These are phyloP conservation scores for Campylomormyrus numenius DNA, from an alignment of 2,113 vertebrate genomes.

Conservation along the genomic window DNA sequence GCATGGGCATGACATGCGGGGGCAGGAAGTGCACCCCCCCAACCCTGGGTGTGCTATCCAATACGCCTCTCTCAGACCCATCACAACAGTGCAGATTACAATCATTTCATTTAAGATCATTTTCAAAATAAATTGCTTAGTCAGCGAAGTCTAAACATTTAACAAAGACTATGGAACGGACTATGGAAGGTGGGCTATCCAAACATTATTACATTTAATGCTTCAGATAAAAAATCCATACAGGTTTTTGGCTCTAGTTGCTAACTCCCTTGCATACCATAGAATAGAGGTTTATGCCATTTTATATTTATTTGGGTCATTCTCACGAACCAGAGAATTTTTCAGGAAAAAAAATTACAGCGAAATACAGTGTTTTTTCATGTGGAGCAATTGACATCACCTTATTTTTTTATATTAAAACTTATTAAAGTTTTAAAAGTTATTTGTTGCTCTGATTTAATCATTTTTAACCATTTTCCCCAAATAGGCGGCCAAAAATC, in stretches of 20 bases:
- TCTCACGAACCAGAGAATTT: neutral
- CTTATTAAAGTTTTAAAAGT: neutral
- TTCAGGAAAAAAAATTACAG: neutral
- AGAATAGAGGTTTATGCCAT: neutral
- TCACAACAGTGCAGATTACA: neutral
- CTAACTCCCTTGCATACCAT: neutral
- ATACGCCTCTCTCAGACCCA: neutral
- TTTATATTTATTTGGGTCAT: neutral
- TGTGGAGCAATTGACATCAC: neutral
- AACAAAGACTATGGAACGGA: neutral
- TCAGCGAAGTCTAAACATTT: neutral
- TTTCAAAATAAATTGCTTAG: neutral
- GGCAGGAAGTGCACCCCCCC: neutral
- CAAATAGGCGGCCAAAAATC: neutral
- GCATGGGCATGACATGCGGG: neutral
- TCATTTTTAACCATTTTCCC: neutral
- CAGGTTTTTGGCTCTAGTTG: neutral
- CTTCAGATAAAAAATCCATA: neutral
- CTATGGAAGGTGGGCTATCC: neutral
- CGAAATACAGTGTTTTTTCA: neutral
- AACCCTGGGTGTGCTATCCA: neutral
- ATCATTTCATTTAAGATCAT: neutral
- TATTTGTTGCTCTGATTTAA: neutral
- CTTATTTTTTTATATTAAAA: neutral
- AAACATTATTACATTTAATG: neutral